These are phyloP conservation scores for Limnephilus marmoratus DNA, from an alignment of 2,888 invertebrate species.

Conservation along the genomic window DNA sequence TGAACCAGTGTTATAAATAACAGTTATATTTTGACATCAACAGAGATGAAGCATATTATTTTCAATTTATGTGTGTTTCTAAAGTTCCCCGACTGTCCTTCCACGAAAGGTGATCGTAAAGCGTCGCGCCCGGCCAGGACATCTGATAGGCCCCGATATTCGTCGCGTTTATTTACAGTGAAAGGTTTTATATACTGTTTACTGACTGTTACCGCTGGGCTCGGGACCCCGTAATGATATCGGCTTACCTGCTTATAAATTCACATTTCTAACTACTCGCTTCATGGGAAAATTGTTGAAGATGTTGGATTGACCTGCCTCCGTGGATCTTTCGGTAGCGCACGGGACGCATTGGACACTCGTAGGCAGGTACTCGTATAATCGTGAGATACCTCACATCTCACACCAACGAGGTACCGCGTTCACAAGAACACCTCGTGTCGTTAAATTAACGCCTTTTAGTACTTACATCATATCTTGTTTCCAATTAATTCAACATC, in stretches of 20 bases:
- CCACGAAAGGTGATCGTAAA: conserved; percentile 61
- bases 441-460: conserved; percentile 36
- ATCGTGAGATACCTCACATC: conserved; percentile 51
- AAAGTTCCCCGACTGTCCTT: conserved; percentile 56
- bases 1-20: conserved; percentile 21
- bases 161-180: conserved; percentile 57
- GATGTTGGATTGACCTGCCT: conserved; percentile 25
- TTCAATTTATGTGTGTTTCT: conserved; percentile 51
- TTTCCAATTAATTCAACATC: conserved; percentile 51
- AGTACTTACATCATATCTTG: conserved; percentile 53
- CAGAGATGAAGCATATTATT: conserved; percentile 53
- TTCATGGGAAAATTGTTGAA: conserved; percentile 45
- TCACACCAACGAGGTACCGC: conserved; percentile 36
- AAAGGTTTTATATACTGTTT: conserved; percentile 66
- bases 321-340: conserved; percentile 60
- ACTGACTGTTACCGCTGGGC: conserved; percentile 64
- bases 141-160: conserved; percentile 59
- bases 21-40: conserved; percentile 41
- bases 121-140: conserved; percentile 51
- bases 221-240: conserved; percentile 61
- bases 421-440: conserved; percentile 7
- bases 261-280: conserved; percentile 55
- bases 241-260: conserved; percentile 64
- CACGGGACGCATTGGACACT: conserved; percentile 19
- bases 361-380: not conserved